These are phyloP conservation scores for Muscicapa striata DNA, from an alignment of 2,797 vertebrate genomes.

Conservation along the genomic window DNA sequence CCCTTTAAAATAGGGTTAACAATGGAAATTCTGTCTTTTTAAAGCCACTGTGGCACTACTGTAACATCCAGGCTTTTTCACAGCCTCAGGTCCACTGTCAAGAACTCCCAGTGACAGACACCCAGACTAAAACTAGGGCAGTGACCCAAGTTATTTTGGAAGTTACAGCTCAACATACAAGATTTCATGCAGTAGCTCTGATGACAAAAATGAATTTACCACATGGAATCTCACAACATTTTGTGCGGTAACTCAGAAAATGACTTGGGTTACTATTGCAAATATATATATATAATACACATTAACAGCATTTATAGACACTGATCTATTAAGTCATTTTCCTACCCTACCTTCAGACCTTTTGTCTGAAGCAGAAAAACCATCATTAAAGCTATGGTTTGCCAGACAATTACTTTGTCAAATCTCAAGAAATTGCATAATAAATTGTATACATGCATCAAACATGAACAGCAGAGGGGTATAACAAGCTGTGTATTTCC, in stretches of 20 bases:
- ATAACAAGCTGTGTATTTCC: slow-evolving; percentile 81
- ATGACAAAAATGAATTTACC: slow-evolving; percentile 73
- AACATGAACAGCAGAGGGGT: slow-evolving; percentile 76
- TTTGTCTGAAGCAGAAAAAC: slow-evolving; percentile 73
- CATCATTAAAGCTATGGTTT: slow-evolving; percentile 80
- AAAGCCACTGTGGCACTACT: neutral
- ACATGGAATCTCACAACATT: slow-evolving; percentile 65
- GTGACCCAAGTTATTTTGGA: slow-evolving; percentile 61
- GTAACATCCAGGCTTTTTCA: neutral
- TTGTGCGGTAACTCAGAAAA: slow-evolving; percentile 68
- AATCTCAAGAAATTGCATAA: slow-evolving; percentile 84
- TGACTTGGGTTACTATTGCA: slow-evolving; percentile 30
- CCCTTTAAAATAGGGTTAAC: slow-evolving; percentile 6
- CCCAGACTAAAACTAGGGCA: slow-evolving; percentile 13
- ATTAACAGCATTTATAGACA: slow-evolving; percentile 64
- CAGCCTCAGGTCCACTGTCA: neutral
- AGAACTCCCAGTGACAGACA: slow-evolving; percentile 41
- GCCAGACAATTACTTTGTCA: slow-evolving; percentile 84
- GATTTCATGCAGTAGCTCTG: slow-evolving; percentile 61
- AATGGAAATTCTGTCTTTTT: slow-evolving; percentile 26
- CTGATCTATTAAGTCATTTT: slow-evolving; percentile 77
- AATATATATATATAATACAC: slow-evolving; percentile 20
- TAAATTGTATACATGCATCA: slow-evolving; percentile 83
- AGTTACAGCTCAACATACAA: slow-evolving; percentile 57
- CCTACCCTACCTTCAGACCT: slow-evolving; percentile 72